phyloP scores from a whole-genome alignment of 2,888 invertebrate species.

The Choreutis nemorana region DNA sequence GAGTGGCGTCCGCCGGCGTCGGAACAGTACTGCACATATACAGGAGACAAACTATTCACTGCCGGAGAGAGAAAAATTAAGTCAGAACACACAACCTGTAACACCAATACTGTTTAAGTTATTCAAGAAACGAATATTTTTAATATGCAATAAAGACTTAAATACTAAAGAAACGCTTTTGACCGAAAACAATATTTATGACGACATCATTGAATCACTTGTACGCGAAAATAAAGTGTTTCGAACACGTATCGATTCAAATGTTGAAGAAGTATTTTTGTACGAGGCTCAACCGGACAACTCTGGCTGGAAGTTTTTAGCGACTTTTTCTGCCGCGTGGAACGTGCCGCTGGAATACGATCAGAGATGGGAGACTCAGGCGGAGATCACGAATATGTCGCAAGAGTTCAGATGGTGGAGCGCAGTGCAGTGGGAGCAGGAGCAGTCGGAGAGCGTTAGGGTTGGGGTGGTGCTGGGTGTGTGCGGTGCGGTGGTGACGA shows the following conservation, averaged over 20 bases:
- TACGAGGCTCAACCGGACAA: too few relatives aligned
- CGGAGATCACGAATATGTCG: constrained; percentile 16
- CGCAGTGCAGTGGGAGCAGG: constrained; percentile 10
- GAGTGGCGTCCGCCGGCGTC: too few relatives aligned
- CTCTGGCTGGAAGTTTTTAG: constrained; percentile 19
- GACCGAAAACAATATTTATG: constrained; percentile 5
- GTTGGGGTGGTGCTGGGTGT: constrained; percentile 10
- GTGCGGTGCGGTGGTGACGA: constrained; percentile 6
- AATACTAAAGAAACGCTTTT: constrained; percentile 3
- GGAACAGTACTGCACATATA: too few relatives aligned
- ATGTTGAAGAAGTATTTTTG: constrained; percentile 4
- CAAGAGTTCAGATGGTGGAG: constrained; percentile 14
- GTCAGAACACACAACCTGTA: too few relatives aligned
- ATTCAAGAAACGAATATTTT: too few relatives aligned
- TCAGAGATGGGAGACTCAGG: constrained; percentile 18
- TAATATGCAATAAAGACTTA: too few relatives aligned
- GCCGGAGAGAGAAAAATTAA: too few relatives aligned
- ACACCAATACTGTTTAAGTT: too few relatives aligned
- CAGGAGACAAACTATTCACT: too few relatives aligned
- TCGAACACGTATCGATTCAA: constrained; percentile 6
- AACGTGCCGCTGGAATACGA: constrained; percentile 16
- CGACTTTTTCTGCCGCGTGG: constrained; percentile 17
- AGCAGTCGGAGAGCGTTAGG: constrained; percentile 10
- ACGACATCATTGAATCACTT: constrained; percentile 7
- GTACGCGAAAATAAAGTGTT: constrained; percentile 5